These are phyloP conservation scores for Cetonia aurata DNA, from an alignment of 2,888 invertebrate species.

Conservation along the genomic window DNA sequence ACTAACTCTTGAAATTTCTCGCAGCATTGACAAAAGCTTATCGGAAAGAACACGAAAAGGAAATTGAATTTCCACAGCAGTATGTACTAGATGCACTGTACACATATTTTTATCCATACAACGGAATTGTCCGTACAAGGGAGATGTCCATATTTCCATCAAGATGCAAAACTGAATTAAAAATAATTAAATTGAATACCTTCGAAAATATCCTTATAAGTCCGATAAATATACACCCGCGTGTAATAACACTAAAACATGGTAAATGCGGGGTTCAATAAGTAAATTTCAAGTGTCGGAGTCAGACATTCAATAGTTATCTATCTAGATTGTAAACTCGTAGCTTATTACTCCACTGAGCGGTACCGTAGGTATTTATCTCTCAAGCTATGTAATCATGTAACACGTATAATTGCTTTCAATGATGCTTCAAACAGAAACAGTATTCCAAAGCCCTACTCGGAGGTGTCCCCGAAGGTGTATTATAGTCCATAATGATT, in stretches of 20 bases:
- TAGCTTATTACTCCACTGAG: neutral
- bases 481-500: conserved; percentile 10
- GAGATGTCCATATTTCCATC: too few relatives aligned
- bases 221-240: neutral
- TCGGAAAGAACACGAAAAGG: too few relatives aligned
- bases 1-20: too few relatives aligned
- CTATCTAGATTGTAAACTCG: conserved; percentile 12
- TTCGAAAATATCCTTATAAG: too few relatives aligned
- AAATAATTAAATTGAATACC: too few relatives aligned
- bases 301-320: conserved; percentile 14
- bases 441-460: neutral
- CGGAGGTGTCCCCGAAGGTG: neutral
- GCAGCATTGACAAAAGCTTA: too few relatives aligned
- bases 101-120: too few relatives aligned
- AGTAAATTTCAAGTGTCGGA: neutral
- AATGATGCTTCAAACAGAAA: conserved; percentile 3
- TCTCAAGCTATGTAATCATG: conserved; percentile 7
- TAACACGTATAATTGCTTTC: conserved; percentile 13
- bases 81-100: too few relatives aligned
- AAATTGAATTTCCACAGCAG: too few relatives aligned
- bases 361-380: neutral
- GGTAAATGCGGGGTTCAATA: neutral
- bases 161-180: too few relatives aligned
- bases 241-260: neutral
- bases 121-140: too few relatives aligned